A percentile compares a stretch with the other conserved stretches of the same genome.
These are phyloP conservation scores for Melanaphis sacchari DNA, from an alignment of 1,140 invertebrate species.

Conservation along the genomic window DNA sequence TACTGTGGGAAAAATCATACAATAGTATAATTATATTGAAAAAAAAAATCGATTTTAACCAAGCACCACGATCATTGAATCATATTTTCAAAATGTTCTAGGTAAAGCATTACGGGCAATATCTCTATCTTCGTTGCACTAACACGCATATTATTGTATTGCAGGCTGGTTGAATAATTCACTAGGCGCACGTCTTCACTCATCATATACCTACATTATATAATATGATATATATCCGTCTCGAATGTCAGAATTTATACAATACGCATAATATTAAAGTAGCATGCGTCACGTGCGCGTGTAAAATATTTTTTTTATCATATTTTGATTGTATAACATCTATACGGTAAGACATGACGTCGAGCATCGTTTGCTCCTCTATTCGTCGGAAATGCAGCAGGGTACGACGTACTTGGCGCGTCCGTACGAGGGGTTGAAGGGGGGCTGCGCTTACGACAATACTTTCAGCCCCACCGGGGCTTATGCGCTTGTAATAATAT, in stretches of 20 bases:
- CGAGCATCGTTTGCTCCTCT: not conserved
- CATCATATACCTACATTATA: not conserved
- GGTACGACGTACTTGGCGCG: too few relatives aligned
- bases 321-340: not conserved
- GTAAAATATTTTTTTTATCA: not conserved
- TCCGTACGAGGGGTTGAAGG: not conserved
- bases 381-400: not conserved
- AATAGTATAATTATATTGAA: too few relatives aligned
- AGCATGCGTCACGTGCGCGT: not conserved
- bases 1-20: too few relatives aligned
- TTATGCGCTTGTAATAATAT: not conserved
- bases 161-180: not conserved
- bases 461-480: too few relatives aligned
- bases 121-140: not conserved
- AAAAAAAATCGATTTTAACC: too few relatives aligned
- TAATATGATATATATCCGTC: not conserved
- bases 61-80: too few relatives aligned
- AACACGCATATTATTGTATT: not conserved
- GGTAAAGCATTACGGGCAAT: not conserved
- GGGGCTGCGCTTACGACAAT: not conserved
- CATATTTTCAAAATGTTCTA: not conserved
- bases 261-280: not conserved
- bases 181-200: not conserved
- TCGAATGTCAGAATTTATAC: slow-evolving; percentile 4
- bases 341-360: not conserved